Base-by-base conservation (phyloP, 2,888 invertebrate species). In the Desoria tigrina region DNA sequence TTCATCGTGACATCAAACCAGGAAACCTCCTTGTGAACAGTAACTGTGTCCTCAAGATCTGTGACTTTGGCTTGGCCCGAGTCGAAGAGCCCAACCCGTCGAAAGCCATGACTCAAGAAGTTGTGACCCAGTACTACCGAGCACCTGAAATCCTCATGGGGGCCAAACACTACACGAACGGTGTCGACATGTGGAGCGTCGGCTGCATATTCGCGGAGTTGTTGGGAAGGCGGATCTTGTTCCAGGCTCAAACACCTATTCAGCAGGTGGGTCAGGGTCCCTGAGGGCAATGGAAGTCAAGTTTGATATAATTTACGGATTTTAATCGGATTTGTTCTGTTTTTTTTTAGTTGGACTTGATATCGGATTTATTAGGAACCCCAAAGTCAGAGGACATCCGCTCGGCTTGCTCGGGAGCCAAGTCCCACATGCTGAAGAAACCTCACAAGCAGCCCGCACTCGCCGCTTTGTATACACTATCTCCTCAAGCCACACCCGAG, bases 81-180 rank as follows among this genome's bases (percentile, higher is more conserved):
- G 58, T 58, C 11, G 96, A 96, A 83, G 98, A 99, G 80, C 92
- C 93, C 1, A 94, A 95, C 80, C 88, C 90, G 78, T 87, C 87
- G 78, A 90, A 92, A 81, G 90, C 92, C 81, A 98, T 99, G 98
- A 99, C 99, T 39, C 98, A 98, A 82, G 99, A 99, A 83, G 99
- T 99, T 71, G 99, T 99, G 70, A 99, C 99, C 75, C 99, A 99
- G 84, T 99, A 99, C 84, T 99, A 99, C 83, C 88, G 99, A 74
- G 96, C 98, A 24, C 99, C 99, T 0, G 99, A 99, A 84, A 94
- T 99, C 78, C 85, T 99, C 68, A 98, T 99, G 97, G 99, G 99
- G 32, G 95, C 98, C 32, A 89, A 92, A 77, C 95, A 97, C 80
- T 99, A 99, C 83, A 90, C 93, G 7, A 91, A 92, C 11, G 94